phyloP scores from a whole-genome alignment of 2,888 invertebrate species.

The Chrysolina oricalcia region DNA sequence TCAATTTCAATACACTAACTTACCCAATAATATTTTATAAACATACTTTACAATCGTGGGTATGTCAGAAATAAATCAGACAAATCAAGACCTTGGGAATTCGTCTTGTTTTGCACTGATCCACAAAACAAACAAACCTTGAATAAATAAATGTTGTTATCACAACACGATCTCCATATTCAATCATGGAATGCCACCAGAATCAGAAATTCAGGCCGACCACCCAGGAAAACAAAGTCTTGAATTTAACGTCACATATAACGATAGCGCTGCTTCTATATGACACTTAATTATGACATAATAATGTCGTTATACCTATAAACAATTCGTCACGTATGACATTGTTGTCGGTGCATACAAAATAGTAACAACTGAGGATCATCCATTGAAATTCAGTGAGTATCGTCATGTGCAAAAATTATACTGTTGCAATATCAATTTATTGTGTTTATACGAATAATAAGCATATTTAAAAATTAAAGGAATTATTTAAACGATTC shows the following conservation, averaged over 20 bases:
- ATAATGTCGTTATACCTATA: neutral
- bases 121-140: neutral
- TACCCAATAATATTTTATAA: too few relatives aligned
- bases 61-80: neutral
- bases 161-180: neutral
- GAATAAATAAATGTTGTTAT: neutral
- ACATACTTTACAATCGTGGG: too few relatives aligned
- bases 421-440: neutral
- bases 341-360: neutral
- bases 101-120: neutral
- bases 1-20: too few relatives aligned
- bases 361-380: neutral
- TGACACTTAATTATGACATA: neutral
- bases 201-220: conserved; percentile 2
- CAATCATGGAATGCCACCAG: neutral
- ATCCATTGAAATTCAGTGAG: neutral
- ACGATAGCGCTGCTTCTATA: neutral
- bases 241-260: neutral
- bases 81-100: neutral
- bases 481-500: too few relatives aligned
- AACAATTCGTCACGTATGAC: conserved; percentile 1
- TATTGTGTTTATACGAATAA: too few relatives aligned
- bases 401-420: neutral
- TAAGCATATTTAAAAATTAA: too few relatives aligned
- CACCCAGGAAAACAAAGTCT: neutral